A percentile compares a stretch with the other conserved stretches of the same genome.
Evolutionary conservation across 2,888 invertebrate species (phyloP).

Genomic region (Volucella zonaria): DNA sequence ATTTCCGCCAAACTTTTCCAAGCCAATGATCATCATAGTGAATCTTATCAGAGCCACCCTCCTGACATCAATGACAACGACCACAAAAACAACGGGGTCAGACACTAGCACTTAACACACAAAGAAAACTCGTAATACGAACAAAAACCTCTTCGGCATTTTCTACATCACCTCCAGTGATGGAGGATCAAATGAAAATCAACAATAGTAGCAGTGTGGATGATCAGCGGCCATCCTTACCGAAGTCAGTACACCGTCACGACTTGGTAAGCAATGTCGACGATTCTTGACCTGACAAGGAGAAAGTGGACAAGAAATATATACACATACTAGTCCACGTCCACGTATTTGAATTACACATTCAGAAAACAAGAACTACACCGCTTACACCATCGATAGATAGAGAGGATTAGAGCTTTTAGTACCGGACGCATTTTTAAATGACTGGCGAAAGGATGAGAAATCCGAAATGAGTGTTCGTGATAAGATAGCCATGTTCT

Average conservation of each 20-base stretch:
- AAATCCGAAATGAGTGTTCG: conserved; percentile 91
- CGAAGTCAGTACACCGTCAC: conserved; percentile 82
- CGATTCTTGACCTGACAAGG: conserved; percentile 77
- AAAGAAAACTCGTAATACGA: conserved; percentile 76
- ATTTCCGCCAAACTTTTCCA: conserved; percentile 82
- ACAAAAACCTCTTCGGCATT: conserved; percentile 75
- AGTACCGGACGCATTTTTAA: conserved; percentile 79
- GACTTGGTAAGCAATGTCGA: conserved; percentile 81
- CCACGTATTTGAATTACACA: conserved; percentile 75
- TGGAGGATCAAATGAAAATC: conserved; percentile 61
- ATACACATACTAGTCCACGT: too few species aligned
- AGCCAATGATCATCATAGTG: conserved; percentile 80
- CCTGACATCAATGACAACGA: conserved; percentile 76
- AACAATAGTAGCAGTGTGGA: conserved; percentile 33
- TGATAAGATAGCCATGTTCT: conserved; percentile 94
- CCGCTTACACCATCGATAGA: conserved; percentile 54
- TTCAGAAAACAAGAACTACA: conserved; percentile 75
- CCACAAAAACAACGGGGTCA: conserved; percentile 75
- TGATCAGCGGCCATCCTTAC: conserved; percentile 80
- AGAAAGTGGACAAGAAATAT: conserved; percentile 68
- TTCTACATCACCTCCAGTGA: conserved; percentile 53
- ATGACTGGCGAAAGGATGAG: conserved; percentile 87
- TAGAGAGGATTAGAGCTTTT: conserved; percentile 78
- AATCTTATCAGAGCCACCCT: conserved; percentile 77
- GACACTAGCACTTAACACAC: conserved; percentile 76